Conservation (phyloP, 2,797 vertebrate genomes). For the Sebastiscus tertius region DNA sequence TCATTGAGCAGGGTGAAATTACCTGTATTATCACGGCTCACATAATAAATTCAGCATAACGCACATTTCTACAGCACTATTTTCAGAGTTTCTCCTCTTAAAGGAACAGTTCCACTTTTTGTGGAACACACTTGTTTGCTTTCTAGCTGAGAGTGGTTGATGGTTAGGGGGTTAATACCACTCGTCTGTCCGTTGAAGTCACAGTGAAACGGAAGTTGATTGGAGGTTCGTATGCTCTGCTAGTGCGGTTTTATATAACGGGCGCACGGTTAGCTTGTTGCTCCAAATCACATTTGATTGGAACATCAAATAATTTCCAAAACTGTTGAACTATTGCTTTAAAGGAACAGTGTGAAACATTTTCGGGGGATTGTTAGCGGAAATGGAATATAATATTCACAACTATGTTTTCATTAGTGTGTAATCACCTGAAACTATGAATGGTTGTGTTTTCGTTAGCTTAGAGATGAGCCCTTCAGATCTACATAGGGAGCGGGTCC, state of each 20-base stretch:
- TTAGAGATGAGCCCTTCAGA: too few relatives aligned
- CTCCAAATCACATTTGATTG: neutral
- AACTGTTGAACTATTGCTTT: too few relatives aligned
- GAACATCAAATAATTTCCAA: too few relatives aligned
- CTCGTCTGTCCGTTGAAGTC: neutral
- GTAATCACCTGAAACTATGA: too few relatives aligned
- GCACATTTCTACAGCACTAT: neutral
- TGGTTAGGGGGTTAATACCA: neutral
- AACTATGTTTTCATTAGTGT: too few relatives aligned
- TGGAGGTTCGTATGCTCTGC: neutral
- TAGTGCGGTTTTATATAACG: neutral
- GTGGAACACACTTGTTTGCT: neutral
- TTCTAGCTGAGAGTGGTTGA: neutral
- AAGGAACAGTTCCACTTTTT: neutral
- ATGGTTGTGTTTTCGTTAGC: too few relatives aligned
- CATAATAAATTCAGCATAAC: neutral
- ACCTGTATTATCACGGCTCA: constrained; percentile 2
- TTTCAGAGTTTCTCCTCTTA: neutral
- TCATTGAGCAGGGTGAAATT: neutral
- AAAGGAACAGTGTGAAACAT: too few relatives aligned
- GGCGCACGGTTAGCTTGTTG: neutral
- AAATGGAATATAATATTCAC: too few relatives aligned
- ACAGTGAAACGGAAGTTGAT: neutral
- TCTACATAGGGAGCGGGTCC: too few relatives aligned
- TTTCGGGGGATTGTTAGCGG: too few relatives aligned